These are phyloP conservation scores for Patella ulyssiponensis DNA, from an alignment of 2,888 invertebrate species.

Conservation along the genomic window DNA sequence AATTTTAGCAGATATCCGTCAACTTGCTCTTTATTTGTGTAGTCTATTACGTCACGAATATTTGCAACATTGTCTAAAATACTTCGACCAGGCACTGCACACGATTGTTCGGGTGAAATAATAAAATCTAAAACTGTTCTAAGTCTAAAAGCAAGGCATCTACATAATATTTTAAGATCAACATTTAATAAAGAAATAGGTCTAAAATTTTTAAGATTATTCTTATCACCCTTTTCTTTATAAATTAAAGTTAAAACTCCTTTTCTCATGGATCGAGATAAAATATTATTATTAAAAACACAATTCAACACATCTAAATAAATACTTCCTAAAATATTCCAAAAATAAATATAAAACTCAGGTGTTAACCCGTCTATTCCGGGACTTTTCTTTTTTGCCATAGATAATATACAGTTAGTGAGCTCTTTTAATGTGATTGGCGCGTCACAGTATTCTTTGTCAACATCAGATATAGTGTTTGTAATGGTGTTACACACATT, in stretches of 20 bases:
- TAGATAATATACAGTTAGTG: conserved; percentile 21
- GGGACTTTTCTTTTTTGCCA: conserved; percentile 33
- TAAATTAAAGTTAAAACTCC: conserved; percentile 36
- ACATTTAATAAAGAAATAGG: conserved; percentile 46
- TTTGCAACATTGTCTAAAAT: conserved; percentile 47
- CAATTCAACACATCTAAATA: too few species aligned
- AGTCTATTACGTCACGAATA: conserved; percentile 38
- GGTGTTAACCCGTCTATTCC: neutral
- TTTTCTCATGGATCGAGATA: conserved; percentile 26
- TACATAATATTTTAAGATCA: conserved; percentile 45
- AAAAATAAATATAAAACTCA: conserved; percentile 14
- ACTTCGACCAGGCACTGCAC: conserved; percentile 39
- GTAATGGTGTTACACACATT: too few species aligned
- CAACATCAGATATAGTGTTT: too few species aligned
- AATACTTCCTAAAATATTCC: neutral
- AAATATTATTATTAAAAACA: conserved; percentile 15
- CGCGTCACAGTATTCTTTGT: too few species aligned
- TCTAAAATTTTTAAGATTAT: conserved; percentile 39
- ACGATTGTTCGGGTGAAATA: conserved; percentile 44
- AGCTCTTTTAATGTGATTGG: too few species aligned
- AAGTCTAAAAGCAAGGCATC: conserved; percentile 38
- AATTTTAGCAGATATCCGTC: conserved; percentile 37
- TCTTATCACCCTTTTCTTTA: conserved; percentile 36
- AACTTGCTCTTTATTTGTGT: conserved; percentile 39
- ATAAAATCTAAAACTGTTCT: conserved; percentile 32